Percentiles rank a stretch among this genome's conserved stretches.
Evolutionary conservation across 2,888 invertebrate genomes (phyloP).

Genomic region (Pocota personata): DNA sequence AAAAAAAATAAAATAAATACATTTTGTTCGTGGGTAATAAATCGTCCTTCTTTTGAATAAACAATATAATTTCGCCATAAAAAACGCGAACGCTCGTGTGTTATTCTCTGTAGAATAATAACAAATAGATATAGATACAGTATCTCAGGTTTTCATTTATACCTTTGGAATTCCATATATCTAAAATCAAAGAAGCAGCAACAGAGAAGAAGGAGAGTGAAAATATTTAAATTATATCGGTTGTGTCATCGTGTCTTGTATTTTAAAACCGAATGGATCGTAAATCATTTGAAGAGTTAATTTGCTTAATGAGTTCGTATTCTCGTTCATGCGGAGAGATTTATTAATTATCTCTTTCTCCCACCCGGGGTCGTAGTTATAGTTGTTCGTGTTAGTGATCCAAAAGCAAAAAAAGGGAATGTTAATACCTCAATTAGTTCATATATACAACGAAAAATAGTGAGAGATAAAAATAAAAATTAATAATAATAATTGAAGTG

Average conservation of each 20-base stretch:
- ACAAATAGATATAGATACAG: slow-evolving; percentile 6
- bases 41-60: slow-evolving; percentile 12
- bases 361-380: neutral
- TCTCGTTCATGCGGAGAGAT: slow-evolving; percentile 62
- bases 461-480: slow-evolving; percentile 15
- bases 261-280: slow-evolving; percentile 8
- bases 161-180: neutral
- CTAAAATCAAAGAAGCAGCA: neutral
- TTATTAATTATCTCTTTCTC: slow-evolving; percentile 45
- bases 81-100: neutral
- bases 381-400: slow-evolving; percentile 49
- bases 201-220: neutral
- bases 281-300: slow-evolving; percentile 66
- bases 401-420: slow-evolving; percentile 45
- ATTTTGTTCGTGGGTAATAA: neutral
- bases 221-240: slow-evolving; percentile 20
- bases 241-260: slow-evolving; percentile 47
- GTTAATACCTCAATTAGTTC: slow-evolving; percentile 57
- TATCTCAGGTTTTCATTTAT: neutral
- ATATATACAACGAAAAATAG: slow-evolving; percentile 25
- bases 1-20: neutral
- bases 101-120: neutral
- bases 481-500: slow-evolving; percentile 17
- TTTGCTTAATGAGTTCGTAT: slow-evolving; percentile 69
- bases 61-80: slow-evolving; percentile 11